phyloP scores from a whole-genome alignment of 2,888 invertebrate species.

The Drosophila peninsularis region DNA sequence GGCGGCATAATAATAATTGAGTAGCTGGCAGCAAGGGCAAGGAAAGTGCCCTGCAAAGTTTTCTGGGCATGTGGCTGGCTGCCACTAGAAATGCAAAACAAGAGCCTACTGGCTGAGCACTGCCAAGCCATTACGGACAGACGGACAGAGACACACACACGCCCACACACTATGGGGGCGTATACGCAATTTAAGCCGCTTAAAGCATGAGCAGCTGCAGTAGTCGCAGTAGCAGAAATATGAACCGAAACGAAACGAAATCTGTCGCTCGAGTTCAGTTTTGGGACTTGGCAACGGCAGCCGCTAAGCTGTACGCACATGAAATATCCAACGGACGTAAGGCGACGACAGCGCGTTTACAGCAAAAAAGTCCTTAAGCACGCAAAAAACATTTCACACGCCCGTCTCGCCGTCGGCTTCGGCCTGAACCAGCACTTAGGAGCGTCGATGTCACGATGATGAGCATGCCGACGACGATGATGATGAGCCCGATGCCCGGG shows the following conservation, averaged over 20 bases:
- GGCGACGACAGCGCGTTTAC: slow-evolving; percentile 32
- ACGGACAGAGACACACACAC: slow-evolving; percentile 1
- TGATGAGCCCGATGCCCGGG: slow-evolving; percentile 19
- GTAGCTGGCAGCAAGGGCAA: slow-evolving; percentile 36
- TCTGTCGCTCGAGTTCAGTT: slow-evolving; percentile 44
- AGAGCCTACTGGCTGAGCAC: slow-evolving; percentile 24
- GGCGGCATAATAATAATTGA: slow-evolving; percentile 71
- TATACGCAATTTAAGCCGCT: slow-evolving; percentile 75
- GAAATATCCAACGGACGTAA: slow-evolving; percentile 51
- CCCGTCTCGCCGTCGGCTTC: slow-evolving; percentile 5
- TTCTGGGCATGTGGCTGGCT: slow-evolving; percentile 30
- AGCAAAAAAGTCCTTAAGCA: slow-evolving; percentile 71
- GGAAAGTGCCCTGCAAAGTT: slow-evolving; percentile 16
- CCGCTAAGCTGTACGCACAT: slow-evolving; percentile 72
- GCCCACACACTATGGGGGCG: slow-evolving; percentile 30
- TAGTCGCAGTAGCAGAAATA: slow-evolving; percentile 42
- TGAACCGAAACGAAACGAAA: slow-evolving; percentile 47
- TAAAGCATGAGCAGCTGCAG: slow-evolving; percentile 42
- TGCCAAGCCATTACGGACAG: slow-evolving; percentile 49
- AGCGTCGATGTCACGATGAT: slow-evolving; percentile 68
- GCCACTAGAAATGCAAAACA: slow-evolving; percentile 62
- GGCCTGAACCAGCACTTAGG: slow-evolving; percentile 66
- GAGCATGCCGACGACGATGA: slow-evolving; percentile 18
- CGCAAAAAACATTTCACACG: slow-evolving; percentile 44
- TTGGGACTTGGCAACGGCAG: slow-evolving; percentile 41